These are phyloP conservation scores for Ambastaia sidthimunki DNA, from an alignment of 2,797 vertebrate genomes.

Conservation along the genomic window DNA sequence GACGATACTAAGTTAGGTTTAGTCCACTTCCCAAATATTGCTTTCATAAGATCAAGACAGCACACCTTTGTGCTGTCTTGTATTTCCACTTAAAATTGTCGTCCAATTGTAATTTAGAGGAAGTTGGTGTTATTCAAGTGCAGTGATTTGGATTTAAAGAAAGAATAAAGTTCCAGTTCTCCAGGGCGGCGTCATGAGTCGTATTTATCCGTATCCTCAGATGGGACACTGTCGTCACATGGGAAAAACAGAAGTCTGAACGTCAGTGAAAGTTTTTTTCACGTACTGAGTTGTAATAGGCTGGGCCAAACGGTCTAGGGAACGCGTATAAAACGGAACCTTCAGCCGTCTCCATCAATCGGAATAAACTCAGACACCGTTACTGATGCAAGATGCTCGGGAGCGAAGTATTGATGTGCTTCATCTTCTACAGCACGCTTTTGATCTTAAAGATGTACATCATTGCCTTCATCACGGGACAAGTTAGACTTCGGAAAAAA, in stretches of 20 bases:
- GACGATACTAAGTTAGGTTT: background rate
- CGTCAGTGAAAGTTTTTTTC: slow-evolving; percentile 31
- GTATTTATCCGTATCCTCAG: background rate
- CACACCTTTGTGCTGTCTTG: too few species aligned
- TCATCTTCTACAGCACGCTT: slow-evolving; percentile 85
- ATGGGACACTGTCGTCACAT: background rate
- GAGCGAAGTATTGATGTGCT: slow-evolving; percentile 82
- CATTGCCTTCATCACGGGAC: slow-evolving; percentile 87
- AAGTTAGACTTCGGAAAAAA: slow-evolving; percentile 92
- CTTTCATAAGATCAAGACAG: background rate
- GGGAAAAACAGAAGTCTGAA: slow-evolving; percentile 11
- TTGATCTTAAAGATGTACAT: slow-evolving; percentile 93
- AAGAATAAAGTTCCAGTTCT: background rate
- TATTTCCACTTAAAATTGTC: background rate
- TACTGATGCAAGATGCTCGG: slow-evolving; percentile 65
- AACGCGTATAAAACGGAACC: slow-evolving; percentile 14
- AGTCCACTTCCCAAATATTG: background rate
- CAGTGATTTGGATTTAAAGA: background rate
- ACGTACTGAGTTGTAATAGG: background rate
- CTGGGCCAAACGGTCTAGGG: background rate
- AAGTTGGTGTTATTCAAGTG: background rate
- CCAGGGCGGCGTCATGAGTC: background rate
- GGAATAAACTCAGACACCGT: too few species aligned
- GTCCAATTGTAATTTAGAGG: background rate
- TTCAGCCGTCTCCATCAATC: background rate